Base-by-base conservation (phyloP, 2,113 vertebrate species). In the Speoplatyrhinus poulsoni region DNA sequence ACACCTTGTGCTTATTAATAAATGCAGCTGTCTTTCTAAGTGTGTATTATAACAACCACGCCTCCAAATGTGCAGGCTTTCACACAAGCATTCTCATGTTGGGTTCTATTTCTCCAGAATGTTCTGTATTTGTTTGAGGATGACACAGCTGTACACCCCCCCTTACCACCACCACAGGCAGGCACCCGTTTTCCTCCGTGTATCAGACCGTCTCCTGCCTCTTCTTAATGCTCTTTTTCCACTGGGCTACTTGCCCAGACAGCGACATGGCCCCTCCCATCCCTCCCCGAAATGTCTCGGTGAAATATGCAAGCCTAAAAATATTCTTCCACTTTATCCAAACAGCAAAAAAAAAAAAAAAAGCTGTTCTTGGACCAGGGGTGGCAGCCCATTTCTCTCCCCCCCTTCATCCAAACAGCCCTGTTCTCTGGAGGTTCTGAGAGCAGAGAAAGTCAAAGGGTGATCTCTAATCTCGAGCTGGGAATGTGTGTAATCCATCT, bases 221-320 rank as follows among this genome's bases (percentile, higher is more conserved):
- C n/a, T 68, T 82, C 81, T 26, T 80, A 79, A 84, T 90, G 75
- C 82, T 88, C 83, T 84, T 70, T 89, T 90, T 87, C 82, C 85
- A 82, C 85, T 91, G 67, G 86, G 91, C 88, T 72, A 58, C 72
- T 57, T 89, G 90, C 92, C 90, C 87, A 84, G 90, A 88, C 83
- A 67, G 82, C 71, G 77, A 83, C 85, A 82, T 78, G 53, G 32
- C 77, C 63, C 49, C 69, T 48, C 63, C 66, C 66, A n/a, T 50
- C 52, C 67, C 36, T 41, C 36, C 36, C 36, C 36, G 7, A 41
- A 75, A 69, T 74, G 85, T 89, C 84, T 46, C 73, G 86, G 75
- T 86, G 81, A 92, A 91, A 80, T 85, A 90, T 90, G 79, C 79
- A 68, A 76, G 83, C 88, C 92, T 92, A 92, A 93, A 93, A 92